Conservation (phyloP, 2,888 invertebrate genomes). For the Drosophila prostipennis region DNA sequence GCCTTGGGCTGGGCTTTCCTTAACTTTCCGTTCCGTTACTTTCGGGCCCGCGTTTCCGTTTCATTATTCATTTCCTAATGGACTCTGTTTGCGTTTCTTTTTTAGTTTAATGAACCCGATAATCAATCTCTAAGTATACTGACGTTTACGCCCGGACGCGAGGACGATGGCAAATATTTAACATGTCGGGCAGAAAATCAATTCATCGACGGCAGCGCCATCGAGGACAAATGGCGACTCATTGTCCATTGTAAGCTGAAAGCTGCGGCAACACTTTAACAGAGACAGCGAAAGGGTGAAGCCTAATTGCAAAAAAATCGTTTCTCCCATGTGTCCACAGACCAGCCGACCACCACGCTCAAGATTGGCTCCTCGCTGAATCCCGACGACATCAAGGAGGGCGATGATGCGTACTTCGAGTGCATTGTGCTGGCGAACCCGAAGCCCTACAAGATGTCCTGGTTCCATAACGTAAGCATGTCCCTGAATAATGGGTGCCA, state of each 20-base stretch:
- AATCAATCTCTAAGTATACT: conserved; percentile 93
- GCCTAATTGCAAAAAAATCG: conserved; percentile 55
- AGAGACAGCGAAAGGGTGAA: conserved; percentile 12
- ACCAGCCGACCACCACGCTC: conserved; percentile 91
- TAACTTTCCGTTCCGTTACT: conserved; percentile 21
- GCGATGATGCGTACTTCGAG: conserved; percentile 95
- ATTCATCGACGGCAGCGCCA: conserved; percentile 91
- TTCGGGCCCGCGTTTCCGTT: conserved; percentile 47
- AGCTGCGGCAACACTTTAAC: conserved; percentile 7
- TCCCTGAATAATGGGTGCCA: conserved; percentile 10
- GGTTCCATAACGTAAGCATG: conserved; percentile 93
- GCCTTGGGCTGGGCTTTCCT: conserved; percentile 32
- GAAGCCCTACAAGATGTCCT: conserved; percentile 92
- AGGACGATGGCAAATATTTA: conserved; percentile 95
- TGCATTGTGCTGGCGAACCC: conserved; percentile 94
- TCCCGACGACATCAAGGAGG: conserved; percentile 94
- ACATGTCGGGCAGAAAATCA: conserved; percentile 95
- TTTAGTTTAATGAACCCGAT: conserved; percentile 91
- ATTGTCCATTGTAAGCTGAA: conserved; percentile 92
- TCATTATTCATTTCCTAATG: conserved; percentile 81
- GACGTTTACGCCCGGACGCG: conserved; percentile 92
- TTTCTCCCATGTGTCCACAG: conserved; percentile 85
- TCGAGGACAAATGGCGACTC: conserved; percentile 94
- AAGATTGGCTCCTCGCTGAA: conserved; percentile 94
- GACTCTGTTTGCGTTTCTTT: conserved; percentile 73